These are phyloP conservation scores for Acleris cristana DNA, from an alignment of 2,888 invertebrate genomes.

Conservation along the genomic window DNA sequence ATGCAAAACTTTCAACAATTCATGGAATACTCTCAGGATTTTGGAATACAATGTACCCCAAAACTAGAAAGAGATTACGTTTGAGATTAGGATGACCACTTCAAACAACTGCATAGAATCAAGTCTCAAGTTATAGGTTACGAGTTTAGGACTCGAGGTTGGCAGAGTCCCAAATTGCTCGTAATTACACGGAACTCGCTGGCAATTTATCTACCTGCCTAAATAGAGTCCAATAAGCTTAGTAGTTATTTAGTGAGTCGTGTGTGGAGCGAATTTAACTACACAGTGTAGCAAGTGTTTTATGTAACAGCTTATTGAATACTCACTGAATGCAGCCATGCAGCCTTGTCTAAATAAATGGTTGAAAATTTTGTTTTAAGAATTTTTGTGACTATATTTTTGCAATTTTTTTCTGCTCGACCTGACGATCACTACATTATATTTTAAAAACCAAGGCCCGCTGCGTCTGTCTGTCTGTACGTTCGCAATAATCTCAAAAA, in stretches of 20 bases:
- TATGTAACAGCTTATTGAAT: slow-evolving; percentile 11
- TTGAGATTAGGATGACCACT: slow-evolving; percentile 8
- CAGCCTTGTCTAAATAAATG: neutral
- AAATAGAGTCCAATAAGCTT: slow-evolving; percentile 33
- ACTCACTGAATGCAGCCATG: neutral
- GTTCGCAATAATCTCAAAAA: too few species aligned
- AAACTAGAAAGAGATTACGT: neutral
- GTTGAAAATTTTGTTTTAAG: neutral
- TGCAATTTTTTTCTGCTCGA: too few species aligned
- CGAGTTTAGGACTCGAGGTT: slow-evolving; percentile 9
- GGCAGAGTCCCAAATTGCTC: slow-evolving; percentile 28
- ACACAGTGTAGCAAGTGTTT: slow-evolving; percentile 21
- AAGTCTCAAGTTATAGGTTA: slow-evolving; percentile 1
- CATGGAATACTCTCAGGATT: neutral
- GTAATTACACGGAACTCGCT: slow-evolving; percentile 27
- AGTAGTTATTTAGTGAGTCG: slow-evolving; percentile 19
- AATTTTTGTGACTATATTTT: too few species aligned
- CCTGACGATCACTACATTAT: too few species aligned
- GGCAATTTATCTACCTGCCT: slow-evolving; percentile 34
- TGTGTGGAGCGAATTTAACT: slow-evolving; percentile 22
- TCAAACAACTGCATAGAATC: slow-evolving; percentile 12
- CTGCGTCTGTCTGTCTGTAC: too few species aligned
- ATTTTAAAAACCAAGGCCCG: too few species aligned
- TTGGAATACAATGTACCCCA: neutral
- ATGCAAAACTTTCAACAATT: too few species aligned